phyloP scores from a whole-genome alignment of 2,113 vertebrate species.

The Casuarius casuarius region DNA sequence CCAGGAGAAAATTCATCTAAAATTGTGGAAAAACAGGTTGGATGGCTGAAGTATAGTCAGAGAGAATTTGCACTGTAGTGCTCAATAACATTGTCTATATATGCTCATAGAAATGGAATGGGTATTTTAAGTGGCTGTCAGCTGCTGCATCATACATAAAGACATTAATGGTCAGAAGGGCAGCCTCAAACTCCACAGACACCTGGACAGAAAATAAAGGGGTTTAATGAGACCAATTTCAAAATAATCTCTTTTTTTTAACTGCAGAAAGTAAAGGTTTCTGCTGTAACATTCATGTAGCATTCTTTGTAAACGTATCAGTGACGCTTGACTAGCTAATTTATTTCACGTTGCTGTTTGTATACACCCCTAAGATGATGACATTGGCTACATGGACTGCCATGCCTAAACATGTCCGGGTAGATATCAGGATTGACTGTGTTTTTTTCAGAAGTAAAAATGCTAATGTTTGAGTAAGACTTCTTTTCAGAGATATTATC shows the following conservation, averaged over 20 bases:
- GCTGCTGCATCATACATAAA: not conserved
- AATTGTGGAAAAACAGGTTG: not conserved
- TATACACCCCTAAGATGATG: not conserved
- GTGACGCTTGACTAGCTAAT: not conserved
- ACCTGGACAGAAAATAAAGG: not conserved
- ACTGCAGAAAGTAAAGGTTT: not conserved
- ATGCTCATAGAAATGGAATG: not conserved
- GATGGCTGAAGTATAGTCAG: not conserved
- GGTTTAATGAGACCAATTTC: not conserved
- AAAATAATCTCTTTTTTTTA: not conserved
- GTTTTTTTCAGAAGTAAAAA: not conserved
- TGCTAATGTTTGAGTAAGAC: not conserved
- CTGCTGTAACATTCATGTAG: not conserved
- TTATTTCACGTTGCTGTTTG: not conserved
- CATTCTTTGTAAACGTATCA: not conserved
- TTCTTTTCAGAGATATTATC: not conserved
- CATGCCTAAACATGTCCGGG: not conserved
- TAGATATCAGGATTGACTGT: not conserved
- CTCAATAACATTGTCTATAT: not conserved
- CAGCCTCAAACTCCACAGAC: not conserved
- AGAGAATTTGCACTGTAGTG: not conserved
- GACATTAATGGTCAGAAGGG: not conserved
- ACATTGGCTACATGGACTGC: not conserved
- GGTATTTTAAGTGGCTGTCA: not conserved
- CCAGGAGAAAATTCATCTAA: not conserved